Conservation (phyloP, 1,140 invertebrate genomes). For the Seison nebaliae region DNA sequence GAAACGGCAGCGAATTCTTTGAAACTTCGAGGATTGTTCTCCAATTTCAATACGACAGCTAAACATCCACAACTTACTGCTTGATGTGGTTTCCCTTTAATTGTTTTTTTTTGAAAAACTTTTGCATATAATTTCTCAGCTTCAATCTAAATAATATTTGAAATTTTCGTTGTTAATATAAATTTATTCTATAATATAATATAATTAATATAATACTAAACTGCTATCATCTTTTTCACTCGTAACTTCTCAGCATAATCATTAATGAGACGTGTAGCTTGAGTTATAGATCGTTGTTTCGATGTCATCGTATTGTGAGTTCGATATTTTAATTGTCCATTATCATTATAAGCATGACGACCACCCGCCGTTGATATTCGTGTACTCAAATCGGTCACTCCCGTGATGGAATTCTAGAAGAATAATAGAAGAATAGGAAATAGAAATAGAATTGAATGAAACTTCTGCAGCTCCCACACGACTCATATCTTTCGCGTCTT, state of each 20-base stretch:
- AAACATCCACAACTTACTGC: slow-evolving; percentile 87
- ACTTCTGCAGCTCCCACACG: slow-evolving; percentile 52
- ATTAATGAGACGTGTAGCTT: slow-evolving; percentile 3
- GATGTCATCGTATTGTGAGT: slow-evolving; percentile 2
- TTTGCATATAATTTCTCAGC: slow-evolving; percentile 1
- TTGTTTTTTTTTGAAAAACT: slow-evolving; percentile 58
- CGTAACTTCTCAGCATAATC: slow-evolving; percentile 5
- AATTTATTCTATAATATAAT: slow-evolving; percentile 9
- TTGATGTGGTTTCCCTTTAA: slow-evolving; percentile 75
- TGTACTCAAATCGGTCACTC: slow-evolving; percentile 3
- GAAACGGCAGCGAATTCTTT: slow-evolving; percentile 36
- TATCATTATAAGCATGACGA: slow-evolving; percentile 5
- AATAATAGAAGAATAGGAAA: not conserved
- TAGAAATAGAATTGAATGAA: not conserved
- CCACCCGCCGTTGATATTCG: not conserved
- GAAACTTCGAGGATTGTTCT: slow-evolving; percentile 89
- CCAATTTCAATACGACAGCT: slow-evolving; percentile 92
- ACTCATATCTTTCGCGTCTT: slow-evolving; percentile 74
- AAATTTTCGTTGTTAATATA: slow-evolving; percentile 1
- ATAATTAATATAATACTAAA: slow-evolving; percentile 8
- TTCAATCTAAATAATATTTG: slow-evolving; percentile 2
- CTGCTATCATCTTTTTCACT: slow-evolving; percentile 6
- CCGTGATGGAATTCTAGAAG: slow-evolving; percentile 1
- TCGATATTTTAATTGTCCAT: slow-evolving; percentile 3
- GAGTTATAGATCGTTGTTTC: not conserved